Percentiles rank a stretch among this genome's conserved stretches.
These are phyloP conservation scores for Himalopsyche japonica DNA, from an alignment of 2,888 invertebrate genomes.

Conservation along the genomic window DNA sequence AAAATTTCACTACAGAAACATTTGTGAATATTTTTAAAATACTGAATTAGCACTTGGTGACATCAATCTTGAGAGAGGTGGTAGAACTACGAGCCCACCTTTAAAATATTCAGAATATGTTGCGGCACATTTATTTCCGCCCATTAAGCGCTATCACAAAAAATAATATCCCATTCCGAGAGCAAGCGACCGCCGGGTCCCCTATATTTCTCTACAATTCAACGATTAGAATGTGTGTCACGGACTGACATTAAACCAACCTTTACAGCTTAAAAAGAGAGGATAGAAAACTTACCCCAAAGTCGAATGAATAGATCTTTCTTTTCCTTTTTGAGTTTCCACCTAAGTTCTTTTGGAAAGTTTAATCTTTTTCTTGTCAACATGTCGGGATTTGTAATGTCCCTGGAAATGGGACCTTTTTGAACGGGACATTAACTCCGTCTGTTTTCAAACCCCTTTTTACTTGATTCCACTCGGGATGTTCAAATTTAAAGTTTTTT, in stretches of 20 bases:
- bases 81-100: not conserved
- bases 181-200: not conserved
- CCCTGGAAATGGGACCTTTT: constrained; percentile 27
- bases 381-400: constrained; percentile 38
- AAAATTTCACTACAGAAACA: too few relatives aligned
- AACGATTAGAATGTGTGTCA: constrained; percentile 40
- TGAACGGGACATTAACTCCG: constrained; percentile 38
- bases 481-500: not conserved
- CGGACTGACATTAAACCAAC: constrained; percentile 40
- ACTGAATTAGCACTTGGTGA: not conserved
- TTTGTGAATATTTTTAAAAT: too few relatives aligned
- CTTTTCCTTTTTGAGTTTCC: not conserved
- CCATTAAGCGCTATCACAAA: constrained; percentile 37
- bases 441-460: constrained; percentile 9
- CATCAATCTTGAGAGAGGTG: constrained; percentile 19
- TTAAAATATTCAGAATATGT: constrained; percentile 11
- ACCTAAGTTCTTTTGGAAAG: constrained; percentile 4
- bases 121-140: constrained; percentile 36
- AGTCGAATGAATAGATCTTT: not conserved
- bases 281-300: constrained; percentile 9
- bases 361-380: constrained; percentile 38
- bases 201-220: constrained; percentile 17
- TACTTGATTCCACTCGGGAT: not conserved
- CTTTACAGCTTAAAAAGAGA: constrained; percentile 28
- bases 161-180: constrained; percentile 31